These are phyloP conservation scores for Cantharis rufa DNA, from an alignment of 2,888 invertebrate species.

Conservation along the genomic window DNA sequence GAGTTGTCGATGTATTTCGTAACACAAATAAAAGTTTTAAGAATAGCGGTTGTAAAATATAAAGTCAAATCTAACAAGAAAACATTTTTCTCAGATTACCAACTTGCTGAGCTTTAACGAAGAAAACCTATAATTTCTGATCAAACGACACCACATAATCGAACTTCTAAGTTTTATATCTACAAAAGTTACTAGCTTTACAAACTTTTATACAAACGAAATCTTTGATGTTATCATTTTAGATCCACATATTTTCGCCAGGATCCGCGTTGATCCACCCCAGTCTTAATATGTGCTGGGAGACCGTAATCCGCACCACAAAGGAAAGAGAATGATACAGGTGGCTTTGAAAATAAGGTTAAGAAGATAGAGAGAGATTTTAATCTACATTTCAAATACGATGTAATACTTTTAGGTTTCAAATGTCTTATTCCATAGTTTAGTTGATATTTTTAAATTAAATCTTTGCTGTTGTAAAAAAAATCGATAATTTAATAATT, in stretches of 20 bases:
- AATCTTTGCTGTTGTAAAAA: background rate
- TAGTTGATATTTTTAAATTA: background rate
- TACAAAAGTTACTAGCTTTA: constrained; percentile 24
- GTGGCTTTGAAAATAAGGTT: constrained; percentile 30
- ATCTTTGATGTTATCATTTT: constrained; percentile 29
- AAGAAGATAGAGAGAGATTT: constrained; percentile 20
- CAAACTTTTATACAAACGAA: constrained; percentile 30
- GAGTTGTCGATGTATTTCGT: background rate
- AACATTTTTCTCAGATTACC: constrained; percentile 3
- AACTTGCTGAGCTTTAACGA: constrained; percentile 16
- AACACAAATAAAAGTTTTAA: background rate
- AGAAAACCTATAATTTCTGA: constrained; percentile 30
- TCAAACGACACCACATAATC: constrained; percentile 29
- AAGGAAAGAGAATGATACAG: constrained; percentile 28
- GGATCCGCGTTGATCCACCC: constrained; percentile 27
- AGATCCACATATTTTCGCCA: constrained; percentile 28
- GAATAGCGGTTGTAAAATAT: background rate
- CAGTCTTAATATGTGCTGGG: constrained; percentile 25
- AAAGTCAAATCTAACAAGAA: background rate
- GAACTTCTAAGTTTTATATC: constrained; percentile 20
- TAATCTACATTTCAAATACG: constrained; percentile 26
- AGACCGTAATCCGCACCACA: constrained; percentile 26
- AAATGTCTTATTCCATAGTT: background rate
- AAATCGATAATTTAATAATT: background rate
- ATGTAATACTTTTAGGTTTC: constrained; percentile 13